Conservation (phyloP, 2,113 vertebrate genomes). For the Tupaia chinensis region DNA sequence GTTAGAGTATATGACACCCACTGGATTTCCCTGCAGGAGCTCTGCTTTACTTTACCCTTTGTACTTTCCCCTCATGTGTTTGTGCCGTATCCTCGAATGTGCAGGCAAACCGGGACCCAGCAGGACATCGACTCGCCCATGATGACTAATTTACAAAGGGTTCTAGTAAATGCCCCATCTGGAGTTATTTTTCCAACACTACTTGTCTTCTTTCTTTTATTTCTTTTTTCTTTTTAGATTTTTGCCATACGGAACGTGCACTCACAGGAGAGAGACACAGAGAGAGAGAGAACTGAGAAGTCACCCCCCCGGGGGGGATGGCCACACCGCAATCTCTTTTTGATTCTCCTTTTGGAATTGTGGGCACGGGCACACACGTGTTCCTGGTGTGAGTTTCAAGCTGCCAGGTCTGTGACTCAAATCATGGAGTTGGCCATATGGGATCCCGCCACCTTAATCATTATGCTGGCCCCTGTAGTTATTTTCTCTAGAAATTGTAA, state of each 20-base stretch:
- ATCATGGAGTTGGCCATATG: too few species aligned
- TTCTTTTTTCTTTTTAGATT: background rate
- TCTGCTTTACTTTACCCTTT: background rate
- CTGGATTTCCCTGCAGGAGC: background rate
- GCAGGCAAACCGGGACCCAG: background rate
- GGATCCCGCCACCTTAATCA: too few species aligned
- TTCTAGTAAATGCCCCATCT: background rate
- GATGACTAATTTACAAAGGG: background rate
- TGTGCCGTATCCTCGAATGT: background rate
- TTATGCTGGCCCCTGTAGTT: too few species aligned
- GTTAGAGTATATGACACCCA: background rate
- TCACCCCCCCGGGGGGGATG: too few species aligned
- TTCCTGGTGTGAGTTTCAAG: too few species aligned
- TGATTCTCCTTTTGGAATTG: too few species aligned
- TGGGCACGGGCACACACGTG: too few species aligned
- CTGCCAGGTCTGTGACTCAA: too few species aligned
- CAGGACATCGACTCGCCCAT: background rate
- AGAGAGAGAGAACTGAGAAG: too few species aligned
- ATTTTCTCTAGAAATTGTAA: background rate
- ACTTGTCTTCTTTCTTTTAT: background rate
- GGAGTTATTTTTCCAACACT: slow-evolving; percentile 22
- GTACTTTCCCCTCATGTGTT: background rate
- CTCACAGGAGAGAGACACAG: too few species aligned
- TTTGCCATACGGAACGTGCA: too few species aligned
- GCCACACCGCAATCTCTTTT: too few species aligned